A percentile compares a stretch with the other conserved stretches of the same genome.
Conservation (phyloP, 2,797 vertebrate genomes). For the Clarias platycephalus region DNA sequence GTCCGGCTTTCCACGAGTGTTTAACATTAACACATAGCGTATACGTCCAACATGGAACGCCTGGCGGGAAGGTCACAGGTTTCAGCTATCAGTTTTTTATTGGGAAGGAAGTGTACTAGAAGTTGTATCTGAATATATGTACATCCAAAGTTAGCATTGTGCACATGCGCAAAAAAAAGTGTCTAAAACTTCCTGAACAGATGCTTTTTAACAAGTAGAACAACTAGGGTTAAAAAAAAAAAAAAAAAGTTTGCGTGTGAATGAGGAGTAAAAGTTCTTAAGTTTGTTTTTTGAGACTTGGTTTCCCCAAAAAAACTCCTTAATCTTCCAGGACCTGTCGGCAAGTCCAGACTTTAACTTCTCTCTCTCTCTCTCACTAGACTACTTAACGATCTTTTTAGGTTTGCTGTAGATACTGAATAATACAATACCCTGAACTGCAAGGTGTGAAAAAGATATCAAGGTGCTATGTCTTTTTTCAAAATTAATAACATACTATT, state of each 20-base stretch:
- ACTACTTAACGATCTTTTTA: neutral
- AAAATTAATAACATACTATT: neutral
- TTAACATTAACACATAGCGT: conserved; percentile 28
- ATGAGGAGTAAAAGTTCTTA: neutral
- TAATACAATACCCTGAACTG: neutral
- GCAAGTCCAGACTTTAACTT: neutral
- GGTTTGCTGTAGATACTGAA: neutral
- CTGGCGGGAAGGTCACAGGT: conserved; percentile 14
- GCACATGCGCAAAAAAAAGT: neutral
- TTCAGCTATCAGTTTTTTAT: neutral
- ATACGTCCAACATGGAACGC: conserved; percentile 22
- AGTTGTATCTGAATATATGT: neutral
- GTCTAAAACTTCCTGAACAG: neutral
- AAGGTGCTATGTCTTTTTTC: neutral
- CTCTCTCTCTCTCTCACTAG: neutral
- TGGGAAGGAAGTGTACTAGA: neutral
- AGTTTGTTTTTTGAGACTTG: neutral
- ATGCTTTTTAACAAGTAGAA: neutral
- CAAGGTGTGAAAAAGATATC: neutral
- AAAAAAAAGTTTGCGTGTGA: neutral
- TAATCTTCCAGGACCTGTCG: neutral
- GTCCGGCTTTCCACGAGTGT: conserved; percentile 17
- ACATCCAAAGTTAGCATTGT: neutral
- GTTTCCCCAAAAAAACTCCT: neutral
- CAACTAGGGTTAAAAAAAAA: neutral